phyloP scores from a whole-genome alignment of 2,888 invertebrate species.

The Xestia xanthographa region DNA sequence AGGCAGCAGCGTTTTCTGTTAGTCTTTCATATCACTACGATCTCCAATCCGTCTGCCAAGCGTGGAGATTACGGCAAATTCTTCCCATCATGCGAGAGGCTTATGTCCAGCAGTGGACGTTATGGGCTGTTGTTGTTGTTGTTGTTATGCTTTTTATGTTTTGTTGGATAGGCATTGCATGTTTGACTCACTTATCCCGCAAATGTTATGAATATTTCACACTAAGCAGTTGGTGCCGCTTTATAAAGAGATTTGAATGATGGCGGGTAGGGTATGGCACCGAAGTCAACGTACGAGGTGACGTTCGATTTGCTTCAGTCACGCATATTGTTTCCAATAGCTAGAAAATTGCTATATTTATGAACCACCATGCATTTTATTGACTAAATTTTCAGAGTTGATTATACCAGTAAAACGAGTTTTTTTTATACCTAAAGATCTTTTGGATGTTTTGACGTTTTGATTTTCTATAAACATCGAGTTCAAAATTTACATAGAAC shows the following conservation, averaged over 20 bases:
- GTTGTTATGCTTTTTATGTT: too few relatives aligned
- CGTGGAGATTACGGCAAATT: too few relatives aligned
- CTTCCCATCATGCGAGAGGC: too few relatives aligned
- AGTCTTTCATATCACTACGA: too few relatives aligned
- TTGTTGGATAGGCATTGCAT: slow-evolving; percentile 1
- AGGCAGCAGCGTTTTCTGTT: too few relatives aligned
- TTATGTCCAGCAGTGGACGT: too few relatives aligned
- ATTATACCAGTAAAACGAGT: background rate
- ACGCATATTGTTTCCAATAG: slow-evolving; percentile 13
- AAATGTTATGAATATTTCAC: slow-evolving; percentile 21
- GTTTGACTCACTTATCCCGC: slow-evolving; percentile 9
- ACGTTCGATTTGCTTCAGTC: slow-evolving; percentile 28
- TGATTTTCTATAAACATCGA: too few relatives aligned
- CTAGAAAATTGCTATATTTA: background rate
- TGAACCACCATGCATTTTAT: background rate
- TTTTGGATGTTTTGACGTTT: too few relatives aligned
- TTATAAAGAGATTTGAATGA: background rate
- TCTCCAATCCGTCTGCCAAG: too few relatives aligned
- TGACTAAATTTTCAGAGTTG: background rate
- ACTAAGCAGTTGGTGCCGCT: background rate
- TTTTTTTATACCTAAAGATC: background rate
- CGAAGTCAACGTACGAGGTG: slow-evolving; percentile 36
- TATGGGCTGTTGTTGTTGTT: too few relatives aligned
- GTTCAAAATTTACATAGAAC: background rate
- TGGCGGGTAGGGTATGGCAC: background rate